A percentile compares a stretch with the other conserved stretches of the same genome.
Conservation (phyloP, 1,140 invertebrate genomes). For the Dufourea novaeangliae region DNA sequence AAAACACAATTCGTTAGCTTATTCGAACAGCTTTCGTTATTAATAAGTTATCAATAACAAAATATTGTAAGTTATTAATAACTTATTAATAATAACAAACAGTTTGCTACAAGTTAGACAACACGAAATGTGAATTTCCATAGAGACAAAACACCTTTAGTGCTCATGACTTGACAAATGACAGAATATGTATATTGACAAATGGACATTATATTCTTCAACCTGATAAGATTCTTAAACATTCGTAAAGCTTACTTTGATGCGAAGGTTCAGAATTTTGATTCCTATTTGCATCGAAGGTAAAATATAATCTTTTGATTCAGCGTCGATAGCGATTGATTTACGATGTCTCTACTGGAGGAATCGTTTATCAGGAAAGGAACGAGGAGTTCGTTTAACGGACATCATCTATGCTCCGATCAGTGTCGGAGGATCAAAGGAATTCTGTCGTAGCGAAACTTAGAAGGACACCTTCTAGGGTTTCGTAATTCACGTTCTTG, state of each 20-base stretch:
- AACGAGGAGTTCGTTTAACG: background rate
- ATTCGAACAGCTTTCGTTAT: too few relatives aligned
- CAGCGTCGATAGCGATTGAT: slow-evolving; percentile 16
- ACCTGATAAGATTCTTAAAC: background rate
- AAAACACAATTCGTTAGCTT: too few relatives aligned
- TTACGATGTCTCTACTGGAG: background rate
- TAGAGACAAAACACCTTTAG: too few relatives aligned
- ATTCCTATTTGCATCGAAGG: background rate
- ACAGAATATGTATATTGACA: too few relatives aligned
- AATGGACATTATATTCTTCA: too few relatives aligned
- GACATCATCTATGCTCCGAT: slow-evolving; percentile 16
- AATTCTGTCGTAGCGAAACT: slow-evolving; percentile 3
- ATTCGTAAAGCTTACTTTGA: background rate
- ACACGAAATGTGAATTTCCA: too few relatives aligned
- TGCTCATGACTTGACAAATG: too few relatives aligned
- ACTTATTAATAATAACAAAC: too few relatives aligned
- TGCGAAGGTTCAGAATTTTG: background rate
- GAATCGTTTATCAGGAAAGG: background rate
- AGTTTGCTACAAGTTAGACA: too few relatives aligned
- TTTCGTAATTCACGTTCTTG: slow-evolving; percentile 25
- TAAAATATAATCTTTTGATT: background rate
- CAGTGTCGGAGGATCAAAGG: slow-evolving; percentile 48
- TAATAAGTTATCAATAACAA: too few relatives aligned
- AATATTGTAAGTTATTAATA: too few relatives aligned
- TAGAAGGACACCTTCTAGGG: slow-evolving; percentile 16